These are phyloP conservation scores for Zaprionus taronus DNA, from an alignment of 1,140 invertebrate genomes.

Conservation along the genomic window DNA sequence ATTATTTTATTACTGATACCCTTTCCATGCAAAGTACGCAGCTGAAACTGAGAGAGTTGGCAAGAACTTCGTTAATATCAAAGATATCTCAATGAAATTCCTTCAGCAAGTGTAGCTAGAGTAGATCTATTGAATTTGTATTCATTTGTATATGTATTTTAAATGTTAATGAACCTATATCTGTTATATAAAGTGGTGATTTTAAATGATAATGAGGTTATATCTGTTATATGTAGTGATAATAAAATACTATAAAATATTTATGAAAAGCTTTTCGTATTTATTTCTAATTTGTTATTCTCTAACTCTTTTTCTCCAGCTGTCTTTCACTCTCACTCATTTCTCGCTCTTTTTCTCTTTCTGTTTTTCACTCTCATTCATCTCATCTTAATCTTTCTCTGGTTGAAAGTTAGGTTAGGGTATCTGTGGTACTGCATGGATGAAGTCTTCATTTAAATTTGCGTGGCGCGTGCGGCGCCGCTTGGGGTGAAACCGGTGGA, in stretches of 20 bases:
- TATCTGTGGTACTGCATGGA: neutral
- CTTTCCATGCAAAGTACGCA: neutral
- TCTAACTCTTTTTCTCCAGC: neutral
- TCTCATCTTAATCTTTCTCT: neutral
- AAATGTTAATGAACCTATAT: neutral
- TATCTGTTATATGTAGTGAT: neutral
- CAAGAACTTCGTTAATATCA: neutral
- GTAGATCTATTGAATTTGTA: neutral
- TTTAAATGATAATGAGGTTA: neutral
- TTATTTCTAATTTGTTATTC: neutral
- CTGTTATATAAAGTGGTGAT: neutral
- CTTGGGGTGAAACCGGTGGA: slow-evolving; percentile 39
- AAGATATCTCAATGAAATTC: neutral
- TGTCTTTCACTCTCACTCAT: neutral
- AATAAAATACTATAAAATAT: neutral
- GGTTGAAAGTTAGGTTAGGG: neutral
- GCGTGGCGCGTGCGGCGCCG: slow-evolving; percentile 45
- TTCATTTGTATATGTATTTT: neutral
- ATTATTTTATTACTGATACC: slow-evolving; percentile 65
- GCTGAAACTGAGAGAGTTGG: neutral
- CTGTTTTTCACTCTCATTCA: neutral
- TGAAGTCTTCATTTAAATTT: slow-evolving; percentile 3
- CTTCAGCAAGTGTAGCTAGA: neutral
- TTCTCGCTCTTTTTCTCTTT: neutral
- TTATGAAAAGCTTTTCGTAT: neutral